Evolutionary conservation across 2,888 invertebrate genomes (phyloP), one percentile per base, ranked within the genome.

Genomic region (Antheraea yamamai): DNA sequence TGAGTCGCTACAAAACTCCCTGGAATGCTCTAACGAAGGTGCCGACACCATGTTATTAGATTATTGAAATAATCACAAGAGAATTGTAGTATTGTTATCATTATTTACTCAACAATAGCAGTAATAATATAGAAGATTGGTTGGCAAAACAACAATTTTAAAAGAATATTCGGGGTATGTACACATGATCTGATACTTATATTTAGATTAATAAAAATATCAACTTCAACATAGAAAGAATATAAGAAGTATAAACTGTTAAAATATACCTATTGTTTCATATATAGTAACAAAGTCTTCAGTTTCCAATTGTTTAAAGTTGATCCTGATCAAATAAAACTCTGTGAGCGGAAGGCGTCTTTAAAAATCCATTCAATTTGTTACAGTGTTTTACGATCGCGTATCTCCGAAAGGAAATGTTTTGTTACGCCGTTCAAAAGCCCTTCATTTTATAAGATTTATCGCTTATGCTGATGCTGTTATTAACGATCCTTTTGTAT

Each of bases 281-380:
- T 23, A 20, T 23, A 61, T 7, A 55, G 55, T 30, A 39, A 39
- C n/a, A 39, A 70, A 70, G 47, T 35, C 18, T 72, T 72, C 26
- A 16, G 55, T 77, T 77, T 76, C 71, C 75, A 78, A 78, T 77
- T 76, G 73, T 72, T 76, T 75, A 70, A 76, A 71, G 61, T 72
- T n/a, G 58, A 73, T 61, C 23, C 61, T n/a, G 68, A 18, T 26
- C 4, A 71, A 64, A 77, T 77, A 78, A 73, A 77, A 76, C 70
- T 77, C 75, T 78, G 77, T 77, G 75, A 74, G 76, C 78, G 77
- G 70, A 70, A 70, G 74, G 78, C 78, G 76, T 76, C 77, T 77
- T 79, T 80, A 79, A 81, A 79, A 79, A 81, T 76, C 79, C 76
- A 78, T 78, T 79, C 80, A 79, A 81, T 81, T 80, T 78, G 78